Percentiles rank a stretch among this genome's conserved stretches.
phyloP scores from a whole-genome alignment of 1,140 invertebrate genomes.

The Calycopis cecrops region DNA sequence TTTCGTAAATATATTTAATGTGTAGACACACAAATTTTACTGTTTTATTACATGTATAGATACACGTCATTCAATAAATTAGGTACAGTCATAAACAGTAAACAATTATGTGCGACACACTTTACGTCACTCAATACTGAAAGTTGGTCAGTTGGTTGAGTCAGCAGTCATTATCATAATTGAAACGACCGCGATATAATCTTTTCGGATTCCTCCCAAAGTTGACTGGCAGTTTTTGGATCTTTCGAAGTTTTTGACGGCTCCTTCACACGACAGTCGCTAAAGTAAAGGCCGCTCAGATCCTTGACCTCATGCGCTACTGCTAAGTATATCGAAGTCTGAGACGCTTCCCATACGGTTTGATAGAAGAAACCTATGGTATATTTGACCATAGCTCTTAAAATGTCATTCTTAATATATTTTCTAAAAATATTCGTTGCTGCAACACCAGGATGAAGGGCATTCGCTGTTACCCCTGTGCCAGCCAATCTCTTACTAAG shows the following conservation, averaged over 20 bases:
- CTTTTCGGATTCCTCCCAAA: conserved; percentile 68
- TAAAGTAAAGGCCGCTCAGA: conserved; percentile 77
- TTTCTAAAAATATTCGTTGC: conserved; percentile 88
- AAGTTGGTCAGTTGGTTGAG: neutral
- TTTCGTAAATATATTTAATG: too few relatives aligned
- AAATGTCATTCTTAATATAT: conserved; percentile 77
- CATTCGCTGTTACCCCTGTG: conserved; percentile 88
- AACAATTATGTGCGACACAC: neutral
- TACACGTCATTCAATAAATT: neutral
- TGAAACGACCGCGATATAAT: conserved; percentile 51
- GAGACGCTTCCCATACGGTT: conserved; percentile 75
- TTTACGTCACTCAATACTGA: neutral
- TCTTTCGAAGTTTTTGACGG: conserved; percentile 61
- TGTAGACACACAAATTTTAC: too few relatives aligned
- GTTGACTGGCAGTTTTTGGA: conserved; percentile 49
- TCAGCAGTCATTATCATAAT: neutral
- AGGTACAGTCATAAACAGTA: neutral
- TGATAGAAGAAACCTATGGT: conserved; percentile 61
- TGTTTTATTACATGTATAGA: neutral
- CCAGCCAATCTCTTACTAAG: conserved; percentile 84
- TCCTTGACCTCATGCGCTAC: conserved; percentile 73
- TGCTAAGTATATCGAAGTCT: conserved; percentile 76
- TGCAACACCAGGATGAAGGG: conserved; percentile 91
- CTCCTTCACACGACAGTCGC: conserved; percentile 69
- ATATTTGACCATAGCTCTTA: conserved; percentile 38